Evolutionary conservation across 2,888 invertebrate genomes (phyloP).

Genomic region (Acleris cristana): DNA sequence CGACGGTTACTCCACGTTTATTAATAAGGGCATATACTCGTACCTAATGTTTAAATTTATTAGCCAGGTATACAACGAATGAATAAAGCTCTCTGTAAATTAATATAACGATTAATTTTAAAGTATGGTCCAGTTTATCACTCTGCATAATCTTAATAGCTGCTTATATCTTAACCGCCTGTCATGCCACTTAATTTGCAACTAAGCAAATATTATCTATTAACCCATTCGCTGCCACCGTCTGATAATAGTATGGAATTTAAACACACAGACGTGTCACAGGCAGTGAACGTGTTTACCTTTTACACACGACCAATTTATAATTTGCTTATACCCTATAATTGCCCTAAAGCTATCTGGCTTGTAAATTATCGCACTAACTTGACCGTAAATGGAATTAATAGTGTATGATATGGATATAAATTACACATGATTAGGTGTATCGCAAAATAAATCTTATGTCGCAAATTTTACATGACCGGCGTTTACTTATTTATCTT

Average conservation of each 20-base stretch:
- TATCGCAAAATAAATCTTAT: neutral
- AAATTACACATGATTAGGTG: neutral
- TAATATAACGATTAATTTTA: no score
- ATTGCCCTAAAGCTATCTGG: conserved; percentile 25
- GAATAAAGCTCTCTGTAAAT: neutral
- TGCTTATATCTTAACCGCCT: conserved; percentile 23
- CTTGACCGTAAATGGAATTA: conserved; percentile 22
- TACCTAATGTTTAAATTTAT: no score
- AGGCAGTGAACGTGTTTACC: no score
- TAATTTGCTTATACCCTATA: neutral
- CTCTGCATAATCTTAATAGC: conserved; percentile 7
- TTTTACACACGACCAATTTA: neutral
- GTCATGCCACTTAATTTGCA: conserved; percentile 35
- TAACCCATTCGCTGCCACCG: conserved; percentile 34
- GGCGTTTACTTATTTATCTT: no score
- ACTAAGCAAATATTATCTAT: conserved; percentile 18
- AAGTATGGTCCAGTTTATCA: no score
- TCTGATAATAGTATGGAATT: no score
- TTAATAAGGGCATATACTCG: no score
- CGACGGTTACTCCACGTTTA: no score
- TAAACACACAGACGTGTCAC: no score
- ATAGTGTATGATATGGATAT: conserved; percentile 5
- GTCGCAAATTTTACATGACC: no score
- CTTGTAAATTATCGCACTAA: conserved; percentile 25
- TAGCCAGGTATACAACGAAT: no score